Evolutionary conservation across 1,140 invertebrate species (phyloP).

Genomic region (Sycobia sp.): DNA sequence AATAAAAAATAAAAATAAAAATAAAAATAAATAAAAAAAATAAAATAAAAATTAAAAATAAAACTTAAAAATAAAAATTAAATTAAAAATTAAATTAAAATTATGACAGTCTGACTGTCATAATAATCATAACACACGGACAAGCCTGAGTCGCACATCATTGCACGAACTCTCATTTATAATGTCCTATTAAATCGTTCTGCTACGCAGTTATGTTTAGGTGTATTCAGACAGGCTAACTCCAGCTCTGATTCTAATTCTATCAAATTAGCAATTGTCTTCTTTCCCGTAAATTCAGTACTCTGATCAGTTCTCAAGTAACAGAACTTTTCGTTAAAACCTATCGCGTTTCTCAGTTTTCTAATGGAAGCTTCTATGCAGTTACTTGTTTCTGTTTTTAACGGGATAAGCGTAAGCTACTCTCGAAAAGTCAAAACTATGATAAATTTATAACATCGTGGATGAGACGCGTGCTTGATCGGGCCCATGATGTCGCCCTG

Average conservation of each 20-base stretch:
- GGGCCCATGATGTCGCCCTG: constrained; percentile 13
- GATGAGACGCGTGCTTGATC: constrained; percentile 24
- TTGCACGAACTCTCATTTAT: too few relatives aligned
- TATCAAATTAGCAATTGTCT: constrained; percentile 17
- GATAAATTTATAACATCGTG: constrained; percentile 29
- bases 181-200: too few relatives aligned
- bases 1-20: too few relatives aligned
- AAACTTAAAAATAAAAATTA: too few relatives aligned
- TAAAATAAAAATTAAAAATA: too few relatives aligned
- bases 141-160: too few relatives aligned
- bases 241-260: background rate
- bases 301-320: too few relatives aligned
- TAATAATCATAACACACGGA: too few relatives aligned
- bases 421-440: constrained; percentile 30
- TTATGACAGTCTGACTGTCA: too few relatives aligned
- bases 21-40: too few relatives aligned
- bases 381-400: constrained; percentile 23
- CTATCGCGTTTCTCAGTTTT: constrained; percentile 30
- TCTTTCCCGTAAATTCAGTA: constrained; percentile 28
- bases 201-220: constrained; percentile 1
- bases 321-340: constrained; percentile 21
- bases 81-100: too few relatives aligned
- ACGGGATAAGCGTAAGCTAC: constrained; percentile 32
- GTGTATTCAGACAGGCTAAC: background rate
- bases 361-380: too few relatives aligned